phyloP scores from a whole-genome alignment of 2,113 vertebrate genomes.

The Dissostichus mawsoni region DNA sequence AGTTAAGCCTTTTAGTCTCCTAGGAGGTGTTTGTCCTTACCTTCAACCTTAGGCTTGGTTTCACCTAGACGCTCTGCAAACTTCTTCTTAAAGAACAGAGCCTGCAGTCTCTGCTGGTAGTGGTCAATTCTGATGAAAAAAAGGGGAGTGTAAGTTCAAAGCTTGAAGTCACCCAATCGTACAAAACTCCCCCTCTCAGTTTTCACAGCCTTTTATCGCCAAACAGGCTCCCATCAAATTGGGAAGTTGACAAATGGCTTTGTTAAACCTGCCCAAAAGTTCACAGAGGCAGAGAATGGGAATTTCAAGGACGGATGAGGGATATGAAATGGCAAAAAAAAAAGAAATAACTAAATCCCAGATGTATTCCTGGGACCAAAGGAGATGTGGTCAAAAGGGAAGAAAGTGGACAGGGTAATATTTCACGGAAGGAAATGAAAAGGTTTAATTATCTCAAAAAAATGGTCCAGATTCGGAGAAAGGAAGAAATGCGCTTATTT shows the following conservation, averaged over 20 bases:
- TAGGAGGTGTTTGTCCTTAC: conserved; percentile 69
- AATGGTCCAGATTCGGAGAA: conserved; percentile 23
- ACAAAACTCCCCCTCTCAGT: conserved; percentile 37
- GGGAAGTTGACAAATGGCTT: conserved; percentile 38
- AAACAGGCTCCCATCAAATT: conserved; percentile 33
- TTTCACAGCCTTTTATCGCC: conserved; percentile 54
- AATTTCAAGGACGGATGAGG: conserved; percentile 46
- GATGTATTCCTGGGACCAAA: conserved; percentile 42
- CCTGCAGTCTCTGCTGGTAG: conserved; percentile 95
- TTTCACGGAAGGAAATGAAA: conserved; percentile 49
- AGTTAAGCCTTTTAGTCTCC: neutral
- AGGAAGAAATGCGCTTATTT: conserved; percentile 4
- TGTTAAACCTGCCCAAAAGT: conserved; percentile 26
- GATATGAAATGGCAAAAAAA: conserved; percentile 55
- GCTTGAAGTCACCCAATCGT: conserved; percentile 26
- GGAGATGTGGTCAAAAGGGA: conserved; percentile 43
- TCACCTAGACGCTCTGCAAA: conserved; percentile 93
- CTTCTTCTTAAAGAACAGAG: conserved; percentile 97
- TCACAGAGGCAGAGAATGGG: conserved; percentile 1
- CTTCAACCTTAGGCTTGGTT: conserved; percentile 94
- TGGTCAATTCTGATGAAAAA: conserved; percentile 89
- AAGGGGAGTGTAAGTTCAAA: conserved; percentile 54
- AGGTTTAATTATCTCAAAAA: conserved; percentile 50
- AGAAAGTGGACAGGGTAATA: conserved; percentile 36
- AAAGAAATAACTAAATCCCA: conserved; percentile 34